Percentiles rank a stretch among this genome's conserved stretches.
phyloP scores from a whole-genome alignment of 2,113 vertebrate species.

The Rhynchomys soricoides region DNA sequence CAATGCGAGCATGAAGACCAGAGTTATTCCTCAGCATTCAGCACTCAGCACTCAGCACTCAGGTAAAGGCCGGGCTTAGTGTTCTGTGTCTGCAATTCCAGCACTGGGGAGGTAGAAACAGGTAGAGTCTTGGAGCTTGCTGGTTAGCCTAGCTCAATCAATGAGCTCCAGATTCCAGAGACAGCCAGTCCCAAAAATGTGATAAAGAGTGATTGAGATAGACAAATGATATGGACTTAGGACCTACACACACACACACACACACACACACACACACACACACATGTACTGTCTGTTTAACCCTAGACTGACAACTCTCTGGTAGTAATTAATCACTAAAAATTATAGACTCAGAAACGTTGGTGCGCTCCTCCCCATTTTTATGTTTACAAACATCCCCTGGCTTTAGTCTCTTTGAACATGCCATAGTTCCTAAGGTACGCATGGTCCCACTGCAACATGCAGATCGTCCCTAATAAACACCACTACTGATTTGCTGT shows the following conservation, averaged over 20 bases:
- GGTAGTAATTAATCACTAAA: not conserved
- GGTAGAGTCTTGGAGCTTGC: not conserved
- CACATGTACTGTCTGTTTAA: not conserved
- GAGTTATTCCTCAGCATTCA: not conserved
- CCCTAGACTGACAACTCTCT: not conserved
- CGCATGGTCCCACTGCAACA: no score
- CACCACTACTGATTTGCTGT: no score
- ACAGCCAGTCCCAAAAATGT: no score
- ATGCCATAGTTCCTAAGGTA: not conserved
- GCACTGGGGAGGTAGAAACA: no score
- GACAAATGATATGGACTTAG: not conserved
- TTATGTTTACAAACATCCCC: not conserved
- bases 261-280: not conserved
- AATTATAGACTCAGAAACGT: not conserved
- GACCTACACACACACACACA: no score
- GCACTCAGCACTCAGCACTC: no score
- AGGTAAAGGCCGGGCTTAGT: not conserved
- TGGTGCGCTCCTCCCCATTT: not conserved
- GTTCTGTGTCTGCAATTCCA: not conserved
- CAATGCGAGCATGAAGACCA: no score
- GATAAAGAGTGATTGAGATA: not conserved
- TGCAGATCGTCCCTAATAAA: not conserved
- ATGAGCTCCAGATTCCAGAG: not conserved
- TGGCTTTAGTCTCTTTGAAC: not conserved
- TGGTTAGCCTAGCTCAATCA: not conserved